Evolutionary conservation across 2,888 invertebrate genomes (phyloP), one percentile per base, ranked within the genome.

Genomic region (Ditylenchus weischeri): DNA sequence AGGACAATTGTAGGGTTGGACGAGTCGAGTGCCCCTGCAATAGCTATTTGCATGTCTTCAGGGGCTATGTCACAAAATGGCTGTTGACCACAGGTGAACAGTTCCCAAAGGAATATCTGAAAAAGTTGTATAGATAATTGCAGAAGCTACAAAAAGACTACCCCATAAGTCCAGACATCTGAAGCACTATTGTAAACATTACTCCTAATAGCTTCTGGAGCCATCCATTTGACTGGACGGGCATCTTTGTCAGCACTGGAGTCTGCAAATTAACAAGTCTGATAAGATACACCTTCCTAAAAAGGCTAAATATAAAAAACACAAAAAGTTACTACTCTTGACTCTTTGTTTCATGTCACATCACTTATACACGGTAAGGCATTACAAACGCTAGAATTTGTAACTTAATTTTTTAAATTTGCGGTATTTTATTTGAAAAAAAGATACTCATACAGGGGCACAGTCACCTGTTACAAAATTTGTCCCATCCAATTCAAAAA

Each of bases 1-100:
- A 0, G 96, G 96, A 84, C 96, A 98, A 85, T 95, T 94, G 74
- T 92, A 90, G n/a, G 96, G 96, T 84, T 95, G 95, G 61, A 91
- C 90, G 79, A 95, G 88, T 84, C 96, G 88, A 84, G 92, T 94
- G 2, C 94, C 95, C 93, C 92, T 36, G 65, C 66, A 36, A 68
- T 50, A 11, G 68, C 68, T 59, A 64, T 90, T 4, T 90, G 90
- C 86, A 98, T 90, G 85, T 98, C 95, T 83, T 93, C 94, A 5
- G 93, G 91, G 84, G 95, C 94, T 19, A 96, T 90, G 84, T 96
- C 95, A 38, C 89, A 88, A 81, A 92, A 96, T 0, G 96, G 96
- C 84, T 92, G 93, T 81, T 91, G 91, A 10, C 92, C 93, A 69
- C 94, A 86, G 2, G 94, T 95, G 76, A 94, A 91, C 83, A 96